Evolutionary conservation across 2,113 vertebrate species (phyloP), one percentile per base, ranked within the genome.

Genomic region (Podarcis raffonei): DNA sequence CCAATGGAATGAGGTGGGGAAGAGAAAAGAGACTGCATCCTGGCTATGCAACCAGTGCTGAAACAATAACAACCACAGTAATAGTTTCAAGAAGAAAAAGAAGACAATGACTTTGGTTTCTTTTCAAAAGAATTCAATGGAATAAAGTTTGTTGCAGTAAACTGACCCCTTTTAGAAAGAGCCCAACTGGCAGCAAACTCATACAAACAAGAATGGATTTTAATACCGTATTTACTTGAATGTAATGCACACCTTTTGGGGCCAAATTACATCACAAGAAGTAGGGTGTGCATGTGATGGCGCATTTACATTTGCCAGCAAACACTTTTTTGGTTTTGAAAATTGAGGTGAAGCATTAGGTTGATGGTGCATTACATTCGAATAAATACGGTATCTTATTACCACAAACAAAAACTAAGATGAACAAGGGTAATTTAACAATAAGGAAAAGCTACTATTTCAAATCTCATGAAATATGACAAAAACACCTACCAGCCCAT

Each of bases 401-500:
- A 77, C 0, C n/a, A 68, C 39, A 85, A 74, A 25, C 25, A 22
- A 69, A 69, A 16, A 27, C 66, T 30, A 53, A 66, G 75, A 5
- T 2, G 74, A 8, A 72, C 18, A 27, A 79, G 65, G 6, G 69
- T 87, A 90, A 77, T 30, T 32, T 25, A 6, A 87, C 81, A 30
- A 32, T 68, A 86, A 6, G 22, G 62, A 89, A 86, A 25, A 85
- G 69, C 27, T 89, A 84, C 32, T 87, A 68, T 32, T 78, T 42
- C 13, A n/a, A 62, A 71, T 1, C 16, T 35, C 37, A 7, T 25
- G 3, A n/a, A 86, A 91, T 0, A 3, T 48, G 35, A 88, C 69
- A 90, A 37, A 87, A 83, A 32, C 95, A 81, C 96, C 72, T 97
- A 99, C 98, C 98, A 98, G 97, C 95, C 97, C 97, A 93, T 99